Conservation (phyloP, 2,113 vertebrate genomes). For the Austrofundulus limnaeus region DNA sequence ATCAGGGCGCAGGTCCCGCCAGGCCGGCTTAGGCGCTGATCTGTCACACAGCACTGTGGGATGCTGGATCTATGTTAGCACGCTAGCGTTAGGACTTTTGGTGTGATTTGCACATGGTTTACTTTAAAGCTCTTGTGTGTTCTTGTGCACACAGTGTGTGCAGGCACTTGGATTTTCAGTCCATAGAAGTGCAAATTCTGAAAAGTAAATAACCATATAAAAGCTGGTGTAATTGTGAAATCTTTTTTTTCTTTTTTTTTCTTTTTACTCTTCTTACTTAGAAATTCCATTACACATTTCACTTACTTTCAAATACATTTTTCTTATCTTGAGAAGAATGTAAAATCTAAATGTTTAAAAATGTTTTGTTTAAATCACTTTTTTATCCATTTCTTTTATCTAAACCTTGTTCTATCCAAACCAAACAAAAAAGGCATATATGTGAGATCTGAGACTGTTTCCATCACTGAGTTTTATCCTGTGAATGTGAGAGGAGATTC, state of each 20-base stretch:
- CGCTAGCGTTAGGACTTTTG: constrained; percentile 57
- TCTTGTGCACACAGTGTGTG: constrained; percentile 42
- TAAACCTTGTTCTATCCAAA: constrained; percentile 50
- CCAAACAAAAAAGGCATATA: constrained; percentile 62
- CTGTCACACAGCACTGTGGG: constrained; percentile 68
- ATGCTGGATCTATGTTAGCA: constrained; percentile 61
- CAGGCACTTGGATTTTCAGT: constrained; percentile 36
- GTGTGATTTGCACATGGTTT: constrained; percentile 64
- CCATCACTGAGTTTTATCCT: constrained; percentile 67
- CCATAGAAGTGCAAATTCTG: constrained; percentile 26
- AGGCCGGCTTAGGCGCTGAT: constrained; percentile 72
- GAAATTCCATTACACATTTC: constrained; percentile 1
- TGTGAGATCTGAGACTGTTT: constrained; percentile 60
- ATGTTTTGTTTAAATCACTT: constrained; percentile 9
- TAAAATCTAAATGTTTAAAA: constrained; percentile 5
- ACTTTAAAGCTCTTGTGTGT: constrained; percentile 56
- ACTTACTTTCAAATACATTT: background rate
- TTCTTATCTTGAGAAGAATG: constrained; percentile 3
- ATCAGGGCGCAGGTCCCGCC: constrained; percentile 72
- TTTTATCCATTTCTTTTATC: constrained; percentile 39
- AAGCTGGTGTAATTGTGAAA: constrained; percentile 24
- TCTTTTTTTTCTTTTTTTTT: background rate
- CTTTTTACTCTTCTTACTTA: background rate
- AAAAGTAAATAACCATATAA: constrained; percentile 20
- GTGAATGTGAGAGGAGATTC: constrained; percentile 68